Conservation (phyloP, 2,113 vertebrate genomes). For the Microtus richardsoni region DNA sequence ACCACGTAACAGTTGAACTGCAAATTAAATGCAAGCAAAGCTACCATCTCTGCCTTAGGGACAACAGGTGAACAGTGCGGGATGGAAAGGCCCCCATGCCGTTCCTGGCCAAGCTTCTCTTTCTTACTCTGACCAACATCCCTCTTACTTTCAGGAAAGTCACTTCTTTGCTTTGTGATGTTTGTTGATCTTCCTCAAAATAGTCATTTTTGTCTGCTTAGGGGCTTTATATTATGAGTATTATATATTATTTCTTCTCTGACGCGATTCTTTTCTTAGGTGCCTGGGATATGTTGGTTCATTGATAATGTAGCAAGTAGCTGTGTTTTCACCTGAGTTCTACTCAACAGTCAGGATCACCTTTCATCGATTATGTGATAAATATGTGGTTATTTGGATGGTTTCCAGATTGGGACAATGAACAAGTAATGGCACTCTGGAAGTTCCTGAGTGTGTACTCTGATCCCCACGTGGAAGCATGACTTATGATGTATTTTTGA, state of each 20-base stretch:
- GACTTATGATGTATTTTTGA: neutral
- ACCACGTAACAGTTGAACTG: neutral
- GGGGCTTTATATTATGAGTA: neutral
- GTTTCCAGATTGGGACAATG: neutral
- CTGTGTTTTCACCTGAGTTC: neutral
- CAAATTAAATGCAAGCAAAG: neutral
- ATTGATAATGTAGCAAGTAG: neutral
- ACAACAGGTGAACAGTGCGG: neutral
- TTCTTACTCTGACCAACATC: neutral
- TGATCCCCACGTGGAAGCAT: neutral
- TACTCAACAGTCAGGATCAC: too few relatives aligned
- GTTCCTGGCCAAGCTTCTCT: neutral
- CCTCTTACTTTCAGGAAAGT: neutral
- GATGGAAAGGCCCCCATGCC: neutral
- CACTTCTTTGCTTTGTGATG: neutral
- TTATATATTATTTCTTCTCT: neutral
- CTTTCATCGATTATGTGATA: neutral
- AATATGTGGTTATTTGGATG: neutral
- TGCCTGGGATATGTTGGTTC: neutral
- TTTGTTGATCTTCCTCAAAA: neutral
- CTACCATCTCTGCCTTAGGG: too few relatives aligned
- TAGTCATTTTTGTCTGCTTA: neutral
- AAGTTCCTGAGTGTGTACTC: neutral
- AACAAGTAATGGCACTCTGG: neutral
- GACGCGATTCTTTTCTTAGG: neutral